Conservation (phyloP, 2,888 invertebrate genomes). For the Leptopilina drosophilae region DNA sequence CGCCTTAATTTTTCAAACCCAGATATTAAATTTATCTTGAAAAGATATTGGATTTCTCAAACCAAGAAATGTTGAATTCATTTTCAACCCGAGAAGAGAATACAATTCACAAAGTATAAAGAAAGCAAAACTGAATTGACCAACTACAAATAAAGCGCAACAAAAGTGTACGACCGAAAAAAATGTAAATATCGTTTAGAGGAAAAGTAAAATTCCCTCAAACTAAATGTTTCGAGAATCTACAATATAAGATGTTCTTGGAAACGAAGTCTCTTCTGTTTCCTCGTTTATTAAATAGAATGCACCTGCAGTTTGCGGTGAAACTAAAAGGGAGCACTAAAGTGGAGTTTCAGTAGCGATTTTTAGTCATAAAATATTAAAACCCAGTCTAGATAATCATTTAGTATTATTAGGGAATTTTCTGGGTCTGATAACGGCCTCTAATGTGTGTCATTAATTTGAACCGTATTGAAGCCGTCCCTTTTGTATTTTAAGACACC, state of each 20-base stretch:
- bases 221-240: neutral
- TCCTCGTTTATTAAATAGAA: slow-evolving; percentile 35
- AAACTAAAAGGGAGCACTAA: slow-evolving; percentile 15
- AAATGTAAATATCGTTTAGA: neutral
- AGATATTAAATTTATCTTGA: too few relatives aligned
- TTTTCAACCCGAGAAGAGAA: too few relatives aligned
- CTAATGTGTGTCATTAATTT: slow-evolving; percentile 16
- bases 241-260: slow-evolving; percentile 1
- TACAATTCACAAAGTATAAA: too few relatives aligned
- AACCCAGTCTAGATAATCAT: slow-evolving; percentile 4
- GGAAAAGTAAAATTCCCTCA: neutral
- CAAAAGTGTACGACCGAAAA: neutral
- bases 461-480: neutral
- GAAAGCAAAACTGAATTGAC: too few relatives aligned
- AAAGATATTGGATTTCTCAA: too few relatives aligned
- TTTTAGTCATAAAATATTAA: slow-evolving; percentile 32
- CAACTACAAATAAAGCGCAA: too few relatives aligned
- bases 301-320: neutral
- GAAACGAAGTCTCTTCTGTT: neutral
- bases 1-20: too few relatives aligned
- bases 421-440: slow-evolving; percentile 34
- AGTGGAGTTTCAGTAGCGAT: slow-evolving; percentile 16
- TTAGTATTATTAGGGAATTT: neutral
- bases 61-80: too few relatives aligned
- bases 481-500: too few relatives aligned